phyloP scores from a whole-genome alignment of 2,113 vertebrate species.

The Cathartes aura region DNA sequence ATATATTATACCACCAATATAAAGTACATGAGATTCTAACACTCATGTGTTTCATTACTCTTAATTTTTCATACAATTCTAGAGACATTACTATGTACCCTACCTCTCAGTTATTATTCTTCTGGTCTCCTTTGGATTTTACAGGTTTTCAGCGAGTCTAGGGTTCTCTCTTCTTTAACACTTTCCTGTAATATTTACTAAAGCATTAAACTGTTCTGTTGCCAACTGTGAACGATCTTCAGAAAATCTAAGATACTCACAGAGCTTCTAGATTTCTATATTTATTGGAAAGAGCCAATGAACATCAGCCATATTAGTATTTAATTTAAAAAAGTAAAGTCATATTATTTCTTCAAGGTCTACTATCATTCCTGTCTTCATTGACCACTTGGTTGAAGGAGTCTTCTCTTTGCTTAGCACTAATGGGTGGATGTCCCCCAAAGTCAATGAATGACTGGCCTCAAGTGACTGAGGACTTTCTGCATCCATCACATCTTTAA shows the following conservation, averaged over 20 bases:
- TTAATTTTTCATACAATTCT: neutral
- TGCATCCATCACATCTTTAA: neutral
- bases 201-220: neutral
- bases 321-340: neutral
- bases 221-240: neutral
- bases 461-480: neutral
- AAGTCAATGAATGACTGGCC: neutral
- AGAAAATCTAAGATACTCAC: neutral
- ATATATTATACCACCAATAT: neutral
- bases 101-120: neutral
- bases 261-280: neutral
- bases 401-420: neutral
- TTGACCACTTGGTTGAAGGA: neutral
- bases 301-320: neutral
- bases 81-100: neutral
- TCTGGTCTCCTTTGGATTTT: neutral
- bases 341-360: neutral
- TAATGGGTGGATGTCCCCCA: neutral
- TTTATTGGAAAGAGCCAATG: neutral
- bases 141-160: neutral
- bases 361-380: neutral
- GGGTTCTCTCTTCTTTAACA: neutral
- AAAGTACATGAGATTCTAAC: neutral
- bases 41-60: neutral
- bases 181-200: neutral